Base-by-base conservation (phyloP, 92 coral and sea anemone species). In the Actinostola sp. region DNA sequence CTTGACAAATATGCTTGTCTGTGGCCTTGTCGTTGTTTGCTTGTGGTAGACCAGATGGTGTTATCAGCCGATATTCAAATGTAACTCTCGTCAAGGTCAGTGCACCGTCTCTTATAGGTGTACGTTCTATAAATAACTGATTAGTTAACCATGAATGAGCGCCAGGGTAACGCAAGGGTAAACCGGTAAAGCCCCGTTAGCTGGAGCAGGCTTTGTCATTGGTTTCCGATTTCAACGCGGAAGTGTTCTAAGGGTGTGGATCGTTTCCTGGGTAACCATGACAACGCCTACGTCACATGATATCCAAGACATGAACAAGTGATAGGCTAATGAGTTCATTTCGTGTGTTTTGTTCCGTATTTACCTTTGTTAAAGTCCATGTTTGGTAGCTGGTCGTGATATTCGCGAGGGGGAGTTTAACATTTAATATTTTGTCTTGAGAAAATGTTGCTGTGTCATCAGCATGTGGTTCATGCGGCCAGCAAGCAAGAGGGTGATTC, bases 161-260 rank as follows among this genome's bases (percentile, higher is more conserved):
- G 48, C 14, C 31, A 20, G 12, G n/a, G 74, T 51, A n/a, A 68
- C 74, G 62, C 62, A 49, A 46, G 24, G 74, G 74, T 68, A 12
- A 68, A 51, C 25, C 42, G 74, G 74, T 68, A 12, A 68, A 51
- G 45, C 42, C 74, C 74, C 62, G 67, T 12, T 10, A 6, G 25
- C 29, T 53, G 25, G 25, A 28, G 60, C 13, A 53, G 30, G 8
- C 8, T 35, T 30, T 29, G 24, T 30, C 33, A 43, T 64, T 41
- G 6, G 52, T 55, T 68, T 68, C 74, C 74, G 74, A 64, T 50
- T 12, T 2, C 0, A 1, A 65, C 36, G 62, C 48, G 74, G 74
- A 68, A 50, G 74, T 51, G 32, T 46, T 17, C 11, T 12, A 49
- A 33, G 61, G 74, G 61, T 50, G 74, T 68, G 66, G 45, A 5